A percentile compares a stretch with the other conserved stretches of the same genome.
Evolutionary conservation across 2,797 vertebrate species (phyloP).

Genomic region (Microctenopoma stevenorrisi): DNA sequence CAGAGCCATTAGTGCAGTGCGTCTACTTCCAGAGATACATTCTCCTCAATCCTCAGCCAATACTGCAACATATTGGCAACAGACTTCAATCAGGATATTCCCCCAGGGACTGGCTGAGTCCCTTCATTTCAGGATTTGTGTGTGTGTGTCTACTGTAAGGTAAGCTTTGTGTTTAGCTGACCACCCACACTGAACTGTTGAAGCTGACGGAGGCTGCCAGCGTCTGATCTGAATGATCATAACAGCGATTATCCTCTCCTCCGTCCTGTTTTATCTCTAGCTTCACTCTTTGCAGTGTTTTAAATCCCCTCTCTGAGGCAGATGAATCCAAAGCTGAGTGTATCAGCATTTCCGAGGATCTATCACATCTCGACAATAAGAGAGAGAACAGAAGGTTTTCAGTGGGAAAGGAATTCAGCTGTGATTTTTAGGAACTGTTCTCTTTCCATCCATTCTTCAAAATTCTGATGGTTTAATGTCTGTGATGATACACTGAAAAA

Average conservation of each 20-base stretch:
- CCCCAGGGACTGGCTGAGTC: neutral
- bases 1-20: slow-evolving; percentile 41
- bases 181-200: slow-evolving; percentile 9
- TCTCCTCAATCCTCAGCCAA: slow-evolving; percentile 40
- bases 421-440: neutral
- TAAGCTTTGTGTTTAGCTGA: slow-evolving; percentile 22
- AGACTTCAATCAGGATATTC: slow-evolving; percentile 43
- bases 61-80: slow-evolving; percentile 26
- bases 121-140: neutral
- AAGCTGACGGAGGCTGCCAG: slow-evolving; percentile 38
- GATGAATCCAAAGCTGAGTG: slow-evolving; percentile 19
- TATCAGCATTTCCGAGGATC: slow-evolving; percentile 21
- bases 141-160: neutral
- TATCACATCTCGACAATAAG: slow-evolving; percentile 40
- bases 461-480: neutral
- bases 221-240: slow-evolving; percentile 52
- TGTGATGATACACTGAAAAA: too few species aligned
- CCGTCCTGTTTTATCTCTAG: slow-evolving; percentile 13
- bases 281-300: slow-evolving; percentile 23
- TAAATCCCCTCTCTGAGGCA: slow-evolving; percentile 30
- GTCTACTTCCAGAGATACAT: slow-evolving; percentile 28
- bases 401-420: slow-evolving; percentile 22
- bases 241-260: slow-evolving; percentile 40
- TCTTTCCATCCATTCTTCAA: neutral
- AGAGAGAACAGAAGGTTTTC: slow-evolving; percentile 26